phyloP scores from a whole-genome alignment of 2,113 vertebrate species.

The Otus sunia region DNA sequence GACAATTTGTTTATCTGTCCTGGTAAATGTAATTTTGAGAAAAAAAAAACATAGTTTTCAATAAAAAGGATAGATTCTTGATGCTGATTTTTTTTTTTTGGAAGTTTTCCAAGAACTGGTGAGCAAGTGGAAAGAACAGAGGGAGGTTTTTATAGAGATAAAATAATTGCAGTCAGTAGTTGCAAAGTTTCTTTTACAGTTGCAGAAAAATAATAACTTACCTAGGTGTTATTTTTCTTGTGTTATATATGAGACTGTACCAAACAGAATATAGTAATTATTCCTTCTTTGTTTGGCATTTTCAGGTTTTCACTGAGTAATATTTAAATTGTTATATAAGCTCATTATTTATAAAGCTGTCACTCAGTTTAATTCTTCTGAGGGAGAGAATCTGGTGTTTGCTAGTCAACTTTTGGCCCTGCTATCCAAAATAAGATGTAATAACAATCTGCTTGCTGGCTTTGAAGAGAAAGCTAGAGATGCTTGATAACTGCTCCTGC shows the following conservation, averaged over 20 bases:
- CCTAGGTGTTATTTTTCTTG: neutral
- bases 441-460: neutral
- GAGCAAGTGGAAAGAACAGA: neutral
- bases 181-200: neutral
- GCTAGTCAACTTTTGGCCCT: neutral
- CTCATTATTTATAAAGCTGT: constrained; percentile 7
- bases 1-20: neutral
- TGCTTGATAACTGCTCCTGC: neutral
- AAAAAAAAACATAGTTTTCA: neutral
- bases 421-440: neutral
- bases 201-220: neutral
- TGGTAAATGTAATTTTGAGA: neutral
- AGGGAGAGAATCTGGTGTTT: neutral
- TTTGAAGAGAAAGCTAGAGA: neutral
- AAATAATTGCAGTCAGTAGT: neutral
- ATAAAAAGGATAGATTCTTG: neutral
- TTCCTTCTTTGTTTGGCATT: neutral
- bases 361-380: neutral
- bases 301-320: neutral
- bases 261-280: neutral
- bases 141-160: neutral
- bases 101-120: neutral
- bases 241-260: neutral
- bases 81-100: neutral
- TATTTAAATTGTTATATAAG: neutral